phyloP scores from a whole-genome alignment of 2,888 invertebrate species.

The Ophion ellenae region DNA sequence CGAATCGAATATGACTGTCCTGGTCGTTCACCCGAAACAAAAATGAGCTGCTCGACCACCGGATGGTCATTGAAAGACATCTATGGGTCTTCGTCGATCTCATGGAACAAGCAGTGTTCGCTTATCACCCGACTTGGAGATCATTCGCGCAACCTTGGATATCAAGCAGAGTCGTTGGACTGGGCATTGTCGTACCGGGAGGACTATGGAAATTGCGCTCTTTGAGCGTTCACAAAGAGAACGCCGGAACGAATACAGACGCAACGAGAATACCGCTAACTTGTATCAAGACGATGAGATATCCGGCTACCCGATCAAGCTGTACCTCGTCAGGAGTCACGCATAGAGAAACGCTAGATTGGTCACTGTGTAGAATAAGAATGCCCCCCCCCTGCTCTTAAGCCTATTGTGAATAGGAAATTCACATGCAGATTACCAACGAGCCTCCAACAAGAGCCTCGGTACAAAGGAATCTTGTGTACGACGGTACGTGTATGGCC shows the following conservation, averaged over 20 bases:
- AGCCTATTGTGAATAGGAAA: slow-evolving; percentile 71
- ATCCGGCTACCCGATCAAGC: slow-evolving; percentile 46
- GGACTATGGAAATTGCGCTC: slow-evolving; percentile 80
- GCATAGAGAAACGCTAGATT: slow-evolving; percentile 74
- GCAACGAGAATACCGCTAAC: slow-evolving; percentile 44
- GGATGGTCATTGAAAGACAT: neutral
- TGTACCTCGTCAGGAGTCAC: slow-evolving; percentile 48
- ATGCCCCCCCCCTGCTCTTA: neutral
- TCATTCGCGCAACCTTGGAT: slow-evolving; percentile 80
- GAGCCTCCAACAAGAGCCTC: slow-evolving; percentile 26
- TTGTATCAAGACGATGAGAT: slow-evolving; percentile 55
- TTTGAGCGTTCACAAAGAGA: slow-evolving; percentile 78
- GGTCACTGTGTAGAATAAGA: slow-evolving; percentile 67
- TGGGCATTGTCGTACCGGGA: slow-evolving; percentile 76
- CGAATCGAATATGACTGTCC: neutral
- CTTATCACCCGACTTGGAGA: slow-evolving; percentile 39
- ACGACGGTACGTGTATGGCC: slow-evolving; percentile 1
- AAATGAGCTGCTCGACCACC: neutral
- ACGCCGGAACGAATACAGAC: slow-evolving; percentile 34
- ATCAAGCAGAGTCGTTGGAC: slow-evolving; percentile 78
- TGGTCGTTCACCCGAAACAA: neutral
- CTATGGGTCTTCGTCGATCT: neutral
- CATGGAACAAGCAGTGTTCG: neutral
- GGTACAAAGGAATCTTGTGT: slow-evolving; percentile 25
- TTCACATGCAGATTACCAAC: slow-evolving; percentile 54